These are phyloP conservation scores for Carassius auratus DNA, from an alignment of 2,113 vertebrate species.

Conservation along the genomic window DNA sequence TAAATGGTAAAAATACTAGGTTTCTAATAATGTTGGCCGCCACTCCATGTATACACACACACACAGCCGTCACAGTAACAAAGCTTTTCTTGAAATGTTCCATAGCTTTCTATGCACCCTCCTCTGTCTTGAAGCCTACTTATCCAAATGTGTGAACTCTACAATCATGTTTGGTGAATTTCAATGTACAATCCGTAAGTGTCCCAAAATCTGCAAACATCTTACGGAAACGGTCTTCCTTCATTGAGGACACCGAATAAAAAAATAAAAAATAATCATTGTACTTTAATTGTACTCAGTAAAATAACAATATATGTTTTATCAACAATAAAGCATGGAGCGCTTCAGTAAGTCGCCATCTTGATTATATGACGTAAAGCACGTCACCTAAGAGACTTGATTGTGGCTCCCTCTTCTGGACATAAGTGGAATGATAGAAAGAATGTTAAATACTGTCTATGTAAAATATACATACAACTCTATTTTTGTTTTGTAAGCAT, in stretches of 20 bases:
- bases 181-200: conserved; percentile 88
- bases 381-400: not conserved
- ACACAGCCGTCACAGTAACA: conserved; percentile 76
- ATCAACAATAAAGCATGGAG: conserved; percentile 75
- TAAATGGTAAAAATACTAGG: too few relatives aligned
- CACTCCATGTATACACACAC: too few relatives aligned
- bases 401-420: conserved; percentile 39
- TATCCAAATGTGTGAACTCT: conserved; percentile 96
- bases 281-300: too few relatives aligned
- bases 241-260: conserved; percentile 76
- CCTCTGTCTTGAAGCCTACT: conserved; percentile 89
- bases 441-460: not conserved
- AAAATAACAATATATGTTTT: conserved; percentile 43
- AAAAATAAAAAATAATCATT: not conserved
- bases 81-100: conserved; percentile 90
- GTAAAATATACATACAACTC: not conserved
- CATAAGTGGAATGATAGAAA: not conserved
- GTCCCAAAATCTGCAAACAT: conserved; percentile 88
- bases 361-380: conserved; percentile 45
- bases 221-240: conserved; percentile 86
- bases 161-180: conserved; percentile 92
- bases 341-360: conserved; percentile 66
- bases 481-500: not conserved
- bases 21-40: too few relatives aligned
- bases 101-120: conserved; percentile 81